Conservation (phyloP, 2,888 invertebrate species). For the Ectemnius lituratus region DNA sequence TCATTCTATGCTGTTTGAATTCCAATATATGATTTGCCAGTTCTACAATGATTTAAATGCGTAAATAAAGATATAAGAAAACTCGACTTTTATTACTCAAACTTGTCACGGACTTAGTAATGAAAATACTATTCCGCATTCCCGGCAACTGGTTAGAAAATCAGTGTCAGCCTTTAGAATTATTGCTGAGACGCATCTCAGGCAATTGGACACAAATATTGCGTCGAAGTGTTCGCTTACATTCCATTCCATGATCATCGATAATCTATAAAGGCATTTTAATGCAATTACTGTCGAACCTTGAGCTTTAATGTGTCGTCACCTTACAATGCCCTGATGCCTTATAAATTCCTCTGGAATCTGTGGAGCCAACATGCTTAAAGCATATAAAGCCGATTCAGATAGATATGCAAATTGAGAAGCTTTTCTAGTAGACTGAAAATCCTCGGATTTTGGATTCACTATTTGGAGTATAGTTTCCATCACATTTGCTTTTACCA, state of each 20-base stretch:
- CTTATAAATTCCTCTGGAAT: constrained; percentile 67
- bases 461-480: constrained; percentile 59
- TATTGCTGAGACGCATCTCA: constrained; percentile 63
- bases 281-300: background rate
- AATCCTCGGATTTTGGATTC: constrained; percentile 45
- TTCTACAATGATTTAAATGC: constrained; percentile 43
- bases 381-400: constrained; percentile 60
- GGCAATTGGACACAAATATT: constrained; percentile 44
- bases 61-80: background rate
- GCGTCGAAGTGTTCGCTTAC: constrained; percentile 53
- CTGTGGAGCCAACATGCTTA: constrained; percentile 63
- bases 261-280: constrained; percentile 55
- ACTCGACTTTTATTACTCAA: background rate
- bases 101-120: constrained; percentile 57
- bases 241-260: constrained; percentile 61
- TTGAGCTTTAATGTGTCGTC: constrained; percentile 21
- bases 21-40: constrained; percentile 52
- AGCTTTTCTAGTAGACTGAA: constrained; percentile 52
- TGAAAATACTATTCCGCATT: constrained; percentile 43
- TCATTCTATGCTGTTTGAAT: constrained; percentile 54
- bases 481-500: constrained; percentile 56
- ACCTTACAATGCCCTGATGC: constrained; percentile 66
- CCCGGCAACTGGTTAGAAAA: constrained; percentile 54
- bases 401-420: constrained; percentile 66
- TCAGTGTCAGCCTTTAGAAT: constrained; percentile 34